Evolutionary conservation across 2,797 vertebrate species (phyloP).

Genomic region (Urocyon cinereoargenteus): DNA sequence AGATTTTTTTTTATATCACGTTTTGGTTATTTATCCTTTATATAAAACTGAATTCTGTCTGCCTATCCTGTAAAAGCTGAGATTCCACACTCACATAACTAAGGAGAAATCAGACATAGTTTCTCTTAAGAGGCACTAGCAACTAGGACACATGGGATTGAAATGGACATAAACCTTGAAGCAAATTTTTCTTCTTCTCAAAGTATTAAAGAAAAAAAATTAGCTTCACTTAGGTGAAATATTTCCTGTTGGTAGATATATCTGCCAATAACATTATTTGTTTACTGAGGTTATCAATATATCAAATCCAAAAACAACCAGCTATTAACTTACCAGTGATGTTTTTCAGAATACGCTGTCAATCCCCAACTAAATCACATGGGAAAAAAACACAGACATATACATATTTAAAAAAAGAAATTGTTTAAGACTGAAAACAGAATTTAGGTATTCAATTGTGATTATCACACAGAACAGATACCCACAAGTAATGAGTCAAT

Average conservation of each 20-base stretch:
- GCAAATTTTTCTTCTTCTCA: neutral
- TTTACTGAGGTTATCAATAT: neutral
- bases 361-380: constrained; percentile 94
- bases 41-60: neutral
- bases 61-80: neutral
- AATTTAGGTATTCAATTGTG: neutral
- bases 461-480: neutral
- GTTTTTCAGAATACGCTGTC: constrained; percentile 94
- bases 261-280: neutral
- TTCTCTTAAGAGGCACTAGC: neutral
- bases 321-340: constrained; percentile 94
- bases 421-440: neutral
- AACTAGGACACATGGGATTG: neutral
- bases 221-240: neutral
- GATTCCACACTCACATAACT: neutral
- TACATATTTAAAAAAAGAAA: constrained; percentile 23
- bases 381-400: constrained; percentile 51
- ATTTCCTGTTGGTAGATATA: neutral
- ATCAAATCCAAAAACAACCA: neutral
- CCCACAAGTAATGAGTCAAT: neutral
- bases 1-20: neutral
- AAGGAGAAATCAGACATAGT: neutral
- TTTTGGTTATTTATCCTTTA: neutral
- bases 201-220: constrained; percentile 7
- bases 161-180: neutral